Evolutionary conservation across 2,113 vertebrate species (phyloP).

Genomic region (Syngnathus scovelli): DNA sequence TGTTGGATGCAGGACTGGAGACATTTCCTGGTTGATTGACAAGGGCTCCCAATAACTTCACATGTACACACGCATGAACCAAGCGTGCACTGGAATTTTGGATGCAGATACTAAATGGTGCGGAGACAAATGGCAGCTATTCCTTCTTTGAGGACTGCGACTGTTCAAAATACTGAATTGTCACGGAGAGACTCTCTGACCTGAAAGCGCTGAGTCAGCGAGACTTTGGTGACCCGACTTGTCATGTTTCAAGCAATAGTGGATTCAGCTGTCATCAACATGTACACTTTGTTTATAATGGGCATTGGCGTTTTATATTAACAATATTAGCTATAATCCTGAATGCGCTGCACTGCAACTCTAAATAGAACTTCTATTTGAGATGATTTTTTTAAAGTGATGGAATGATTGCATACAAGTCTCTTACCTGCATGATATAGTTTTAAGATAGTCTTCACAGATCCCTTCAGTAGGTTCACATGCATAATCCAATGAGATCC

Average conservation of each 20-base stretch:
- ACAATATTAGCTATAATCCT: constrained; percentile 66
- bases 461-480: constrained; percentile 8
- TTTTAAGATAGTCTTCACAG: constrained; percentile 22
- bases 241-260: constrained; percentile 49
- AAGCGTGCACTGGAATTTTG: constrained; percentile 30
- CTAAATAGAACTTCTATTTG: constrained; percentile 41
- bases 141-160: constrained; percentile 15
- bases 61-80: constrained; percentile 14
- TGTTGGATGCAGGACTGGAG: constrained; percentile 67
- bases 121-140: constrained; percentile 63
- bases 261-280: constrained; percentile 52
- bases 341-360: constrained; percentile 63
- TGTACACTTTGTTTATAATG: constrained; percentile 69
- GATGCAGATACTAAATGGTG: constrained; percentile 54
- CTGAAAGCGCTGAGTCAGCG: constrained; percentile 29
- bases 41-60: constrained; percentile 71
- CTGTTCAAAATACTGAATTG: constrained; percentile 18
- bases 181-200: constrained; percentile 37
- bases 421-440: constrained; percentile 47
- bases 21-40: constrained; percentile 77
- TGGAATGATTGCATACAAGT: constrained; percentile 27
- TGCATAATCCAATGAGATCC: constrained; percentile 14
- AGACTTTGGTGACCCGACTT: constrained; percentile 21
- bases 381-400: constrained; percentile 37
- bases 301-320: constrained; percentile 64